Evolutionary conservation across 2,888 invertebrate species (phyloP).

Genomic region (Napeogenes inachia): DNA sequence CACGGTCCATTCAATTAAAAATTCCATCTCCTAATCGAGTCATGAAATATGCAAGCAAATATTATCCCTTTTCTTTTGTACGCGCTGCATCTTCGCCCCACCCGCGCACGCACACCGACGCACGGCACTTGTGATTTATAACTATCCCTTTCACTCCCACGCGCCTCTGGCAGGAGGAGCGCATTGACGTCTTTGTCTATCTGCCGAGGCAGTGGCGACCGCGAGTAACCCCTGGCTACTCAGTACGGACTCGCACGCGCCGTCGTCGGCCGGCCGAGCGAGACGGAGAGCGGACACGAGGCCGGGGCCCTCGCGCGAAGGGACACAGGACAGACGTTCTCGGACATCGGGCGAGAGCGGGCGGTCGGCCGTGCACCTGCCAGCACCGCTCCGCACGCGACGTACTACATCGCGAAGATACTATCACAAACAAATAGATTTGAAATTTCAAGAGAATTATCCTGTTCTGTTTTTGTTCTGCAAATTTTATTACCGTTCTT

Average conservation of each 20-base stretch:
- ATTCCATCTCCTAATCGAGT: slow-evolving; percentile 78
- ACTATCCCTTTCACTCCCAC: slow-evolving; percentile 55
- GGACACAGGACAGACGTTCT: slow-evolving; percentile 78
- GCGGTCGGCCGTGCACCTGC: slow-evolving; percentile 74
- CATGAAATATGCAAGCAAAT: slow-evolving; percentile 78
- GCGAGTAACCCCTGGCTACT: slow-evolving; percentile 78
- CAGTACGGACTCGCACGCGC: slow-evolving; percentile 75
- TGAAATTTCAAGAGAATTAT: slow-evolving; percentile 35
- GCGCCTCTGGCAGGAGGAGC: slow-evolving; percentile 41
- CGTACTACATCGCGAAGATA: slow-evolving; percentile 64
- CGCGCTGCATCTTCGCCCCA: slow-evolving; percentile 76
- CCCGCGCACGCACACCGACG: slow-evolving; percentile 77
- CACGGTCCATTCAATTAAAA: slow-evolving; percentile 73
- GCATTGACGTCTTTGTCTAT: slow-evolving; percentile 60
- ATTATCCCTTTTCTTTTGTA: slow-evolving; percentile 78
- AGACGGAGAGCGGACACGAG: slow-evolving; percentile 72
- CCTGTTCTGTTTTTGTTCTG: slow-evolving; percentile 30
- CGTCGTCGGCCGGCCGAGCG: slow-evolving; percentile 71
- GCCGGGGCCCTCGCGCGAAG: slow-evolving; percentile 75
- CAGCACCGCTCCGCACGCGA: slow-evolving; percentile 62
- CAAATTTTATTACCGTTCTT: slow-evolving; percentile 36
- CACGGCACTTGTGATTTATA: slow-evolving; percentile 67
- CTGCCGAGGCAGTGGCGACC: slow-evolving; percentile 72
- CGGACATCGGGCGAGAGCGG: slow-evolving; percentile 78
- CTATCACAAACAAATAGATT: slow-evolving; percentile 60